phyloP scores from a whole-genome alignment of 2,113 vertebrate species.

The Podilymbus podiceps region DNA sequence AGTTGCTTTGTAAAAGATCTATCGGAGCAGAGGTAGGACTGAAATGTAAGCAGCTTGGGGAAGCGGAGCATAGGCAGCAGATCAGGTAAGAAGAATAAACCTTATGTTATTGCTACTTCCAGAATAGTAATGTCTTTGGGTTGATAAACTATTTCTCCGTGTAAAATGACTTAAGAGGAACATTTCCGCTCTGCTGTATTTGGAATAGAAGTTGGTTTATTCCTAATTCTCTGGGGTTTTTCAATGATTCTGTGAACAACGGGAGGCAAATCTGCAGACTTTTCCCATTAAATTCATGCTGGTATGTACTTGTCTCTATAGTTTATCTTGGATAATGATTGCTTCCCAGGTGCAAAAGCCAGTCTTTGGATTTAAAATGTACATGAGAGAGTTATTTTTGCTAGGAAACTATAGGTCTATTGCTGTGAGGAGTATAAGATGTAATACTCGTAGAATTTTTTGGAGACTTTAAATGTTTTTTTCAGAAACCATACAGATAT shows the following conservation, averaged over 20 bases:
- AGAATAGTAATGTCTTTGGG: neutral
- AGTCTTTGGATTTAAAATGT: neutral
- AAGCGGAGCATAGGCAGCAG: neutral
- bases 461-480: neutral
- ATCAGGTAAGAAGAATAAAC: neutral
- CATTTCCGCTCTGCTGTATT: neutral
- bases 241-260: neutral
- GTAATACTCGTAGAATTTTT: neutral
- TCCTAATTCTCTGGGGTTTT: neutral
- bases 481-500: neutral
- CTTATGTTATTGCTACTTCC: neutral
- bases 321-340: neutral
- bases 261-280: neutral
- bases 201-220: neutral
- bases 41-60: neutral
- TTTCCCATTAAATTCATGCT: slow-evolving; percentile 20
- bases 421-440: neutral
- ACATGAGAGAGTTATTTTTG: neutral
- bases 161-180: neutral
- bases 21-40: neutral
- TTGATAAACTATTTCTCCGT: neutral
- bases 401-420: neutral
- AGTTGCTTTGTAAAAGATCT: neutral
- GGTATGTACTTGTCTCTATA: neutral
- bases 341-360: neutral